Base-by-base conservation (phyloP, 1,140 invertebrate species). In the Scaptomyza pallida region DNA sequence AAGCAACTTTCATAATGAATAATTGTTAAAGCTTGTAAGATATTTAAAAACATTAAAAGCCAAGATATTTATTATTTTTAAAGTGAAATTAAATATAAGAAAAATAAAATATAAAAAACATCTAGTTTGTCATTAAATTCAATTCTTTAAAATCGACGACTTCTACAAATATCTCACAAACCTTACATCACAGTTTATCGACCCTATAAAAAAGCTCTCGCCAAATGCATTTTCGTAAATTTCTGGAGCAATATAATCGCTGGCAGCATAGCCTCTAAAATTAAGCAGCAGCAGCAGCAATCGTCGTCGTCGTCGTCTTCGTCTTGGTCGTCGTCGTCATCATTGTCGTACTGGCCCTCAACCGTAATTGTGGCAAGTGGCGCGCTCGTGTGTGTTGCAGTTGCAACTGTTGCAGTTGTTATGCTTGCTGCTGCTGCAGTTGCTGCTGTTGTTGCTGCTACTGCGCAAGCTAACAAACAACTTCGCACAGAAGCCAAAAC, bases 181-280 rank as follows among this genome's bases (percentile, higher is more conserved):
- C 9, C 6, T 33, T 1, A 5, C 1, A 10, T 1, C 8, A 48
- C 8, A 70, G 67, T 5, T 0, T 10, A 52, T 2, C 6, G 35
- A 16, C 40, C 70, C 35, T 10, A n/a, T 37, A 0, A 9, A 0
- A 3, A 1, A 35, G 0, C 5, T 15, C 15, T 30, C 12, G 12
- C 1, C 33, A 41, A 47, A 33, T 71, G n/a, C 52, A 78, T 72
- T 82, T 82, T 88, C 72, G 72, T 88, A 88, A 72, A 82, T 88
- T 88, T 88, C 82, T 88, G 59, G 82, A 88, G 82, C 82, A 86
- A 88, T 88, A 82, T 86, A 86, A 86, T 88, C 81, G 74, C 65
- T 47, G 74, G 77, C 65, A 78, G 82, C 65, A 30, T 9, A 75
- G 78, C 62, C 78, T 81, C 37, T 61, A 72, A 86, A 88, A 81